Evolutionary conservation across 1,140 invertebrate genomes (phyloP).

Genomic region (Camponotus vicinus): DNA sequence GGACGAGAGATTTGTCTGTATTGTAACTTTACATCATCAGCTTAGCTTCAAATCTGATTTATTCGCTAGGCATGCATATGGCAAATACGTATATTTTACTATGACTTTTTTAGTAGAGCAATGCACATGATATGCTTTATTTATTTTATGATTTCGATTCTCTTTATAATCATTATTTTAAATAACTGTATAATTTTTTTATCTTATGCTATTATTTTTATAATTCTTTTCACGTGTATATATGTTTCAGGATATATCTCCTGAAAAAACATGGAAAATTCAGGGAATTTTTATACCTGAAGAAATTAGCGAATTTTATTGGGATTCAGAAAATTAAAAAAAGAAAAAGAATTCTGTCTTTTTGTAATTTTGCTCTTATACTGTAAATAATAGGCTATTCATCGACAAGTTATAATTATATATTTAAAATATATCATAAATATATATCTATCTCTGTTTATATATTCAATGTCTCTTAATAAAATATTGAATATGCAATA

Average conservation of each 20-base stretch:
- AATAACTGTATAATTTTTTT: not conserved
- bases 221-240: not conserved
- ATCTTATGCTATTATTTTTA: not conserved
- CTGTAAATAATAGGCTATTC: too few relatives aligned
- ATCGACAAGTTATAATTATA: too few relatives aligned
- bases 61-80: not conserved
- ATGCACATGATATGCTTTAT: not conserved
- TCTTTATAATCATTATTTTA: not conserved
- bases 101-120: not conserved
- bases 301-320: too few relatives aligned
- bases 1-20: not conserved
- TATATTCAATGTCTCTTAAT: too few relatives aligned
- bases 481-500: too few relatives aligned
- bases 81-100: not conserved
- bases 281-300: too few relatives aligned
- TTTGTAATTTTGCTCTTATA: too few relatives aligned
- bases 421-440: too few relatives aligned
- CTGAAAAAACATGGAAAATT: too few relatives aligned
- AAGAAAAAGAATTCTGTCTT: too few relatives aligned
- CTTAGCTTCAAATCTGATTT: constrained; percentile 19
- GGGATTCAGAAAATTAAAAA: too few relatives aligned
- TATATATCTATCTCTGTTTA: too few relatives aligned
- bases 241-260: not conserved
- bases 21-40: constrained; percentile 18
- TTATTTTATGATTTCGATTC: not conserved